A percentile compares a stretch with the other conserved stretches of the same genome.
These are phyloP conservation scores for Malurus elegans DNA, from an alignment of 2,113 vertebrate genomes.

Conservation along the genomic window DNA sequence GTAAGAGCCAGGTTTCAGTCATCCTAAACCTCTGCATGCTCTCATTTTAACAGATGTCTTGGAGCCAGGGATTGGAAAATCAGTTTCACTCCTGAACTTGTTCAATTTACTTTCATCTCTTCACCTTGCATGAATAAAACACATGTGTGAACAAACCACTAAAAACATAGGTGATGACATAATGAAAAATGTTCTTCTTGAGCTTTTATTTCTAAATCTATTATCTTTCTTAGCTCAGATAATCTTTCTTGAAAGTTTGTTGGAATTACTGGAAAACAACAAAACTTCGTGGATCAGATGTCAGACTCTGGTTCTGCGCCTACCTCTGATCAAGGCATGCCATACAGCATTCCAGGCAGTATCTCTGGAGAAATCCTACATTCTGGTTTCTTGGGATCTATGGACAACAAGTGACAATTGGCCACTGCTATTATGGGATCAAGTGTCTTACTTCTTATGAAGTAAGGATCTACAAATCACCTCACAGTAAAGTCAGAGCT, in stretches of 20 bases:
- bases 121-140: background rate
- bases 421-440: background rate
- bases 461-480: background rate
- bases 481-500: background rate
- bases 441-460: background rate
- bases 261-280: background rate
- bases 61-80: background rate
- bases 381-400: background rate
- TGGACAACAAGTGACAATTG: background rate
- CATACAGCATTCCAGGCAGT: background rate
- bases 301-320: background rate
- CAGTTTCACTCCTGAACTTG: background rate
- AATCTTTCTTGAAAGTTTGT: background rate
- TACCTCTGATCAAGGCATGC: background rate
- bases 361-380: background rate
- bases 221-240: background rate
- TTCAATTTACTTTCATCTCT: background rate
- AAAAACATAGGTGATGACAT: background rate
- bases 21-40: background rate
- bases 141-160: background rate
- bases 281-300: background rate
- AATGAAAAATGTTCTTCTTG: background rate
- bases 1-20: background rate
- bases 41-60: background rate
- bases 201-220: background rate